Evolutionary conservation across 2,797 vertebrate species (phyloP).

Genomic region (Brachyrhaphis roseni): DNA sequence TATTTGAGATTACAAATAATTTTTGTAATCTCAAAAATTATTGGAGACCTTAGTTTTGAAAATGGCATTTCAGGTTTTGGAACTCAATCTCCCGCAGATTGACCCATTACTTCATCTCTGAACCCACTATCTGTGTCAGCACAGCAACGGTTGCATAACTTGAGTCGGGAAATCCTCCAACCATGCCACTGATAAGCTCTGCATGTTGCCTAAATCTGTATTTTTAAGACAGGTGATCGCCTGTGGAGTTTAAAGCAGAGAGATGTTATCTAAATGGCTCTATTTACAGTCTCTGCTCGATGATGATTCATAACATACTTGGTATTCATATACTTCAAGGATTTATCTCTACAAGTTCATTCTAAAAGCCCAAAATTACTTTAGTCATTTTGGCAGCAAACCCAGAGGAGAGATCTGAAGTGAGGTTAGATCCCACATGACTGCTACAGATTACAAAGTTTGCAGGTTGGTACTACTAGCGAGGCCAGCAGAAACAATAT

Average conservation of each 20-base stretch:
- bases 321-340: neutral
- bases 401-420: slow-evolving; percentile 27
- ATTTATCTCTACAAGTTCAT: slow-evolving; percentile 11
- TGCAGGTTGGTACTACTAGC: neutral
- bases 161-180: slow-evolving; percentile 48
- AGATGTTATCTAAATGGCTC: neutral
- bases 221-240: slow-evolving; percentile 27
- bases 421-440: neutral
- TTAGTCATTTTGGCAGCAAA: slow-evolving; percentile 2
- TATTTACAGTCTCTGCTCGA: slow-evolving; percentile 5
- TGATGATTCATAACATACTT: neutral
- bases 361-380: neutral
- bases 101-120: slow-evolving; percentile 48
- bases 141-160: slow-evolving; percentile 63
- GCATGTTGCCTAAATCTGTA: slow-evolving; percentile 25
- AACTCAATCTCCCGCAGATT: slow-evolving; percentile 40
- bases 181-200: slow-evolving; percentile 40
- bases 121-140: slow-evolving; percentile 45
- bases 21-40: neutral
- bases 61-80: slow-evolving; percentile 40
- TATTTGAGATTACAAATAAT: no score
- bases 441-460: neutral
- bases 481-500: slow-evolving; percentile 13
- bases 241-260: slow-evolving; percentile 11
- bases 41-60: slow-evolving; percentile 24